These are phyloP conservation scores for Trichogramma pretiosum DNA, from an alignment of 1,140 invertebrate species.

Conservation along the genomic window DNA sequence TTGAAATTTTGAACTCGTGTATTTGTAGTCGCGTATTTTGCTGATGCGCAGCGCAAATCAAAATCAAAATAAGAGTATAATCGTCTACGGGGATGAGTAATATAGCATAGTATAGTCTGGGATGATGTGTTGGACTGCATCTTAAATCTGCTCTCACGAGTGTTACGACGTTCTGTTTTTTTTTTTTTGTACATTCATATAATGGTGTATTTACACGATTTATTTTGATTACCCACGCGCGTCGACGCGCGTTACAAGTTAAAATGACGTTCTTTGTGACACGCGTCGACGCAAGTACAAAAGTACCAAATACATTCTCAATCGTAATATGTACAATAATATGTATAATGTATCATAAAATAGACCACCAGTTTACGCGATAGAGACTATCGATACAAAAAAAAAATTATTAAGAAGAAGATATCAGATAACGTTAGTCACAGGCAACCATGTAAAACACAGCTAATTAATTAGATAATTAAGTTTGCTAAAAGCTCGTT, in stretches of 20 bases:
- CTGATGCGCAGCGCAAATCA: not conserved
- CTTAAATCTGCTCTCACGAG: slow-evolving; percentile 20
- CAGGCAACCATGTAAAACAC: slow-evolving; percentile 3
- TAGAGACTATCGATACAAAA: slow-evolving; percentile 15
- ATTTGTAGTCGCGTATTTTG: not conserved
- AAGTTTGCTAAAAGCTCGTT: no score
- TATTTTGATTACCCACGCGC: no score
- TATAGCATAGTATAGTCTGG: not conserved
- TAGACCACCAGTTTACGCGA: slow-evolving; percentile 18
- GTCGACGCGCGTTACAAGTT: no score
- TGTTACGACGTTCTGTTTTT: no score
- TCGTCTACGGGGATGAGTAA: no score
- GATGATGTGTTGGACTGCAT: slow-evolving; percentile 15
- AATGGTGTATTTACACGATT: no score
- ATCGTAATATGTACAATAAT: not conserved
- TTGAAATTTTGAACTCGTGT: no score
- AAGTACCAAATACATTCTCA: no score
- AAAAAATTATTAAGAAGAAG: no score
- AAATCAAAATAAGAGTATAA: slow-evolving; percentile 6
- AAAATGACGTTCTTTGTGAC: no score
- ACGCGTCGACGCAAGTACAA: no score
- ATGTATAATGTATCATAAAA: slow-evolving; percentile 5
- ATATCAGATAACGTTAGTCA: slow-evolving; percentile 12
- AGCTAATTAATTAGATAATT: not conserved
- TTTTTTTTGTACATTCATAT: no score